phyloP scores from a whole-genome alignment of 2,113 vertebrate species.

The Morphnarchus princeps region DNA sequence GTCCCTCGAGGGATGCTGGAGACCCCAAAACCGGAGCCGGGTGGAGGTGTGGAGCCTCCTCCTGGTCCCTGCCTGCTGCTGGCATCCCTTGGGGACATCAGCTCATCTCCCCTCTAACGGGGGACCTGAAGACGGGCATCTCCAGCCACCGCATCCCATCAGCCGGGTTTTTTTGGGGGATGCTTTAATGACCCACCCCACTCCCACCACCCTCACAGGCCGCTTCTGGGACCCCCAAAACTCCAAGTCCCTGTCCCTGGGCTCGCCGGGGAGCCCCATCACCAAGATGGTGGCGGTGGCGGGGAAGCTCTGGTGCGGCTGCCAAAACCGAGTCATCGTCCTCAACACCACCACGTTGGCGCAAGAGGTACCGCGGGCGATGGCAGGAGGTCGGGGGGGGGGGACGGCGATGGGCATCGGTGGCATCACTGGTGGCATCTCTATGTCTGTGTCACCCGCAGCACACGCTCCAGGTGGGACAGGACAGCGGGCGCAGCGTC shows the following conservation, averaged over 20 bases:
- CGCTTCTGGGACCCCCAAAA: conserved; percentile 97
- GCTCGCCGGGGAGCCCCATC: conserved; percentile 84
- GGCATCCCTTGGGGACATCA: not conserved
- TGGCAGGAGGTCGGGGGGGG: rapidly evolving
- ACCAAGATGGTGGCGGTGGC: conserved; percentile 96
- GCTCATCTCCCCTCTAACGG: not conserved
- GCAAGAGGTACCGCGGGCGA: conserved; percentile 76
- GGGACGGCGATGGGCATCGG: rapidly evolving
- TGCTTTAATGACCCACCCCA: not conserved
- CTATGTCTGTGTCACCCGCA: conserved; percentile 17
- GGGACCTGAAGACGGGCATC: not conserved
- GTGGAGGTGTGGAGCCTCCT: not conserved
- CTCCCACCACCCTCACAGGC: conserved; percentile 68
- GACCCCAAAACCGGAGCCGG: not conserved
- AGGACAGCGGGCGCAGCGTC: conserved; percentile 88
- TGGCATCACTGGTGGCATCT: rapidly evolving
- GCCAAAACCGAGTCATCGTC: conserved; percentile 89
- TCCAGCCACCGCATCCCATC: not conserved
- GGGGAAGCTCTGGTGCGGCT: conserved; percentile 93
- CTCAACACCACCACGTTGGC: conserved; percentile 84
- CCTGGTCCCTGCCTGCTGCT: rapidly evolving
- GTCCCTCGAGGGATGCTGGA: not conserved
- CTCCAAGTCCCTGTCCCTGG: conserved; percentile 86
- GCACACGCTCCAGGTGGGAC: conserved; percentile 89
- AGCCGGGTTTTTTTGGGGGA: rapidly evolving